These are phyloP conservation scores for Cebidichthys violaceus DNA, from an alignment of 2,113 vertebrate genomes.

Conservation along the genomic window DNA sequence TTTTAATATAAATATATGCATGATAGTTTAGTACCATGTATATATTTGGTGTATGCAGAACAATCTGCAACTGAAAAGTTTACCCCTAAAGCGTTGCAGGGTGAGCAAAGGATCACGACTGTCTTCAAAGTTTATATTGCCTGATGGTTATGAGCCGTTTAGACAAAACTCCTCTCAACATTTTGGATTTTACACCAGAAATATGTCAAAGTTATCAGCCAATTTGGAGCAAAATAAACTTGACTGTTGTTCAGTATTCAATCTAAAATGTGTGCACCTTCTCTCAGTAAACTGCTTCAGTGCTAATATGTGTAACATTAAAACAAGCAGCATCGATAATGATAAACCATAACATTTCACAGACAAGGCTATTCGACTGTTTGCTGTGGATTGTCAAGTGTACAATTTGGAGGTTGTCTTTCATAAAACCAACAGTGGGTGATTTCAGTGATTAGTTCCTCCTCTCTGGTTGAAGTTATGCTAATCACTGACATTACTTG, in stretches of 20 bases:
- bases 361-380: slow-evolving; percentile 15
- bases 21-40: background rate
- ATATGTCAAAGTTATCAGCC: slow-evolving; percentile 12
- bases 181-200: slow-evolving; percentile 10
- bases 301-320: slow-evolving; percentile 2
- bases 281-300: background rate
- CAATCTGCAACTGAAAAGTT: background rate
- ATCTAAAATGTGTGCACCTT: background rate
- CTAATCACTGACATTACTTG: slow-evolving; percentile 60
- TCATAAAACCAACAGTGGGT: slow-evolving; percentile 48
- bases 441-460: slow-evolving; percentile 56
- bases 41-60: background rate
- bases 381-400: background rate
- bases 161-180: background rate
- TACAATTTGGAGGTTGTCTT: background rate
- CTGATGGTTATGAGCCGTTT: background rate
- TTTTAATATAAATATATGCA: background rate
- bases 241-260: background rate
- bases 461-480: slow-evolving; percentile 32
- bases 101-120: background rate
- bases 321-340: slow-evolving; percentile 32
- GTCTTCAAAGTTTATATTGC: background rate
- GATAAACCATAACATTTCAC: slow-evolving; percentile 1
- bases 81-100: background rate
- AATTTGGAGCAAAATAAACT: background rate